phyloP scores from a whole-genome alignment of 2,113 vertebrate genomes.

The Hippocampus guttulatus region DNA sequence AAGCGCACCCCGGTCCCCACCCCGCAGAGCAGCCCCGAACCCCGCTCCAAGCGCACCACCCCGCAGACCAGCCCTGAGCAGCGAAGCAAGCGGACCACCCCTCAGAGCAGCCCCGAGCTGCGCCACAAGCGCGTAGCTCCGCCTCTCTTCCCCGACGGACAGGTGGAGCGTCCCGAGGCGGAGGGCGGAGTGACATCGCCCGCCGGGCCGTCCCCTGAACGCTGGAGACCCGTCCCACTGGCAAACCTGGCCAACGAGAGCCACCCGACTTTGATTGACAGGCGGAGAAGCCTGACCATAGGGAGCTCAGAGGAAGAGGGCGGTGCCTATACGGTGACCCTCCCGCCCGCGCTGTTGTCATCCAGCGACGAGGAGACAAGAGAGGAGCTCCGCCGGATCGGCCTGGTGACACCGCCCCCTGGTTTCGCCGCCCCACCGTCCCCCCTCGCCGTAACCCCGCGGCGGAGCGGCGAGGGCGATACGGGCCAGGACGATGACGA shows the following conservation, averaged over 20 bases:
- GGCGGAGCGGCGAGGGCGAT: slow-evolving; percentile 64
- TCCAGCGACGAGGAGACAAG: slow-evolving; percentile 96
- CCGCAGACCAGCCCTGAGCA: slow-evolving; percentile 74
- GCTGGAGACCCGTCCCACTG: slow-evolving; percentile 70
- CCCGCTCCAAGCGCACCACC: slow-evolving; percentile 72
- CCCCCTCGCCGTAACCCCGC: slow-evolving; percentile 63
- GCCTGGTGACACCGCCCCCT: slow-evolving; percentile 89
- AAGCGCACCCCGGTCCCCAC: slow-evolving; percentile 76
- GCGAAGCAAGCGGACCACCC: slow-evolving; percentile 80
- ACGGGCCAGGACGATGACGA: slow-evolving; percentile 85
- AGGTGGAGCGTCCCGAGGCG: slow-evolving; percentile 80
- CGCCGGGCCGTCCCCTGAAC: slow-evolving; percentile 61
- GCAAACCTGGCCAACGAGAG: slow-evolving; percentile 65
- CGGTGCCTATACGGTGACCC: slow-evolving; percentile 86
- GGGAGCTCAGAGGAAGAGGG: slow-evolving; percentile 95
- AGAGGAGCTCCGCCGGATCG: slow-evolving; percentile 92
- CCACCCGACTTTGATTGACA: slow-evolving; percentile 61
- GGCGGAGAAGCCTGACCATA: slow-evolving; percentile 82
- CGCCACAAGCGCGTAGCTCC: slow-evolving; percentile 62
- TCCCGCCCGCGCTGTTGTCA: slow-evolving; percentile 88
- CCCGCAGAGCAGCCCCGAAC: slow-evolving; percentile 83
- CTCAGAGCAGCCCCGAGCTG: slow-evolving; percentile 76
- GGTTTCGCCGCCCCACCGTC: slow-evolving; percentile 80
- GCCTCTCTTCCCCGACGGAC: slow-evolving; percentile 72
- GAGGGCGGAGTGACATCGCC: slow-evolving; percentile 85